Percentiles rank a stretch among this genome's conserved stretches.
Evolutionary conservation across 2,113 vertebrate genomes (phyloP).

Genomic region (Gymnobelideus leadbeateri): DNA sequence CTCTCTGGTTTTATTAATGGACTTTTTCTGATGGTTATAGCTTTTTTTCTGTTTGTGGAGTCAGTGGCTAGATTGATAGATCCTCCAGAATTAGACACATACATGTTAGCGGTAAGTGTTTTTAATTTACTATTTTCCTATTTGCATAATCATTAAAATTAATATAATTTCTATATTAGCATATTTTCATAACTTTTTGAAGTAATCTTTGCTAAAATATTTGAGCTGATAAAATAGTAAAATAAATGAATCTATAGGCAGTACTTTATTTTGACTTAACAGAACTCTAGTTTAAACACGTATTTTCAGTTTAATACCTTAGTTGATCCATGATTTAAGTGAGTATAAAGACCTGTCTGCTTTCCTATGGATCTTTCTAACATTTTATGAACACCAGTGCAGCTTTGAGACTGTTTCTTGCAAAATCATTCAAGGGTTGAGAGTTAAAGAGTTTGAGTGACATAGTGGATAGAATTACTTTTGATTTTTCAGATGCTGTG

Average conservation of each 20-base stretch:
- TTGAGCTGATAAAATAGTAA: conserved; percentile 31
- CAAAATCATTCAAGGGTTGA: neutral
- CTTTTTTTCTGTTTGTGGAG: conserved; percentile 98
- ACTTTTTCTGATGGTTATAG: conserved; percentile 98
- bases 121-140: conserved; percentile 56
- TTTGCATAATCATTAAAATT: neutral
- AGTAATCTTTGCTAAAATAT: conserved; percentile 47
- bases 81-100: conserved; percentile 98
- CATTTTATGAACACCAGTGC: neutral
- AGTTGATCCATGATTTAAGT: neutral
- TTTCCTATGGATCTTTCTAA: neutral
- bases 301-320: conserved; percentile 27
- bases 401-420: neutral
- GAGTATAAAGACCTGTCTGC: neutral
- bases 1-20: conserved; percentile 99
- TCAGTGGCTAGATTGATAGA: conserved; percentile 94
- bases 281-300: conserved; percentile 44
- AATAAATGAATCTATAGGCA: conserved; percentile 22
- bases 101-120: conserved; percentile 96
- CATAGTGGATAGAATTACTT: neutral
- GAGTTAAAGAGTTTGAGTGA: neutral
- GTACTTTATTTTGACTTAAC: conserved; percentile 21
- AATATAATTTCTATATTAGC: neutral
- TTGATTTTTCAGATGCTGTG: neutral
- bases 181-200: conserved; percentile 31